Evolutionary conservation across 37 sponge, comb jelly and placozoan species (phyloP).

Genomic region (Oscarella lobularis): DNA sequence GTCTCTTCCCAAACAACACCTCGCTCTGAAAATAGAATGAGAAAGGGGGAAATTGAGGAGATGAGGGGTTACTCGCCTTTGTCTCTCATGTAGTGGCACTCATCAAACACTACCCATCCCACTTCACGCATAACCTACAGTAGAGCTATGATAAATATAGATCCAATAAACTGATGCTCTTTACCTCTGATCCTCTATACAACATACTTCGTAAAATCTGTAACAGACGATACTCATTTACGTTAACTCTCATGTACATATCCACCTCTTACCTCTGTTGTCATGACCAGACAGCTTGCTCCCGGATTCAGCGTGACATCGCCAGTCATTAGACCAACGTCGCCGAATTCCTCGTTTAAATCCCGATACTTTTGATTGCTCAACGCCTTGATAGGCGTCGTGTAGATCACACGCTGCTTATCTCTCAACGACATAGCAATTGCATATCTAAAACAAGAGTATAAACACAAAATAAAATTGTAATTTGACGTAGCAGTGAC

Average conservation of each 20-base stretch:
- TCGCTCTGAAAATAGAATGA: constrained; percentile 42
- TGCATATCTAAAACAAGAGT: constrained; percentile 43
- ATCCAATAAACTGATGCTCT: background rate
- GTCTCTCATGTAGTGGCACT: constrained; percentile 92
- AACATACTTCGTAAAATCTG: constrained; percentile 90
- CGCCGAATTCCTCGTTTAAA: constrained; percentile 79
- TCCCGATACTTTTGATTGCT: constrained; percentile 10
- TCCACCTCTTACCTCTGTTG: constrained; percentile 40
- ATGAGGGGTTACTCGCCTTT: constrained; percentile 38
- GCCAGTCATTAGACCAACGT: constrained; percentile 98
- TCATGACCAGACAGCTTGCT: constrained; percentile 93
- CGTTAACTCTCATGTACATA: too few relatives aligned
- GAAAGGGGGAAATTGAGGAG: background rate
- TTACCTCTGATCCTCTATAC: constrained; percentile 90
- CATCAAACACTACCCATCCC: constrained; percentile 93
- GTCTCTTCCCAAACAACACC: constrained; percentile 99
- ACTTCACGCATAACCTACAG: constrained; percentile 88
- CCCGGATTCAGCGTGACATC: constrained; percentile 91
- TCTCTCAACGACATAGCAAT: constrained; percentile 82
- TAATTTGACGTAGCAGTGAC: background rate
- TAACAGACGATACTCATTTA: background rate
- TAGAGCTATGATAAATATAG: background rate
- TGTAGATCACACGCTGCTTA: constrained; percentile 97
- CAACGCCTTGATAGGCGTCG: constrained; percentile 85
- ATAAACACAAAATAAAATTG: background rate